A percentile compares a stretch with the other conserved stretches of the same genome.
phyloP scores from a whole-genome alignment of 2,113 vertebrate species.

The Petrocephalus microphthalmus region DNA sequence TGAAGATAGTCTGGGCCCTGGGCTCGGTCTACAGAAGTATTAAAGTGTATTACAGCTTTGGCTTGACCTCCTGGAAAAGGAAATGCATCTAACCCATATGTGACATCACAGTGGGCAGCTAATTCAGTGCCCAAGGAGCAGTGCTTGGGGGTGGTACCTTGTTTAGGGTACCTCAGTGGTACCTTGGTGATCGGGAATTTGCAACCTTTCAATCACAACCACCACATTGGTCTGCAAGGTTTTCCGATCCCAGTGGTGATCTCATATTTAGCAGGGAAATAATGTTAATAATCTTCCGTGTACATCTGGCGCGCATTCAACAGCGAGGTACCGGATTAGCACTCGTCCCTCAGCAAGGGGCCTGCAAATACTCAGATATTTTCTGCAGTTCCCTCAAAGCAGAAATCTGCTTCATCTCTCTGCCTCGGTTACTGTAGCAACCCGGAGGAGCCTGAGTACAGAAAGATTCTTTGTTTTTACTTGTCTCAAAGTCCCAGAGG shows the following conservation, averaged over 20 bases:
- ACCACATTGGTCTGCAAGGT: neutral
- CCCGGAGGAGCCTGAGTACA: neutral
- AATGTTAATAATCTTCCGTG: neutral
- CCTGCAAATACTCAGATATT: neutral
- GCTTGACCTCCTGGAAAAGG: neutral
- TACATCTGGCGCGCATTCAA: neutral
- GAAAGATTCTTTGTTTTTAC: neutral
- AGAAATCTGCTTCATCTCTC: neutral
- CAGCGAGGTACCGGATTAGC: neutral
- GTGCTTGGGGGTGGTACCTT: too few relatives aligned
- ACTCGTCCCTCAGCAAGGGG: neutral
- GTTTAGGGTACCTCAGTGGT: too few relatives aligned
- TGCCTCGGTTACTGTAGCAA: conserved; percentile 5
- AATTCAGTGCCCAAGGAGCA: too few relatives aligned
- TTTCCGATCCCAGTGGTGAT: neutral
- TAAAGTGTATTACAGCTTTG: neutral
- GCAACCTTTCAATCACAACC: too few relatives aligned
- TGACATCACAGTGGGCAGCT: too few relatives aligned
- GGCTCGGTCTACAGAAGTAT: neutral
- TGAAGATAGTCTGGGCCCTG: neutral
- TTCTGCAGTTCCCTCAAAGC: neutral
- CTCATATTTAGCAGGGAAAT: neutral
- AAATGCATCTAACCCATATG: too few relatives aligned
- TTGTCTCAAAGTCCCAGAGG: neutral
- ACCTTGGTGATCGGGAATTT: too few relatives aligned